phyloP scores from a whole-genome alignment of 2,797 vertebrate genomes.

The Acropternis orthonyx region DNA sequence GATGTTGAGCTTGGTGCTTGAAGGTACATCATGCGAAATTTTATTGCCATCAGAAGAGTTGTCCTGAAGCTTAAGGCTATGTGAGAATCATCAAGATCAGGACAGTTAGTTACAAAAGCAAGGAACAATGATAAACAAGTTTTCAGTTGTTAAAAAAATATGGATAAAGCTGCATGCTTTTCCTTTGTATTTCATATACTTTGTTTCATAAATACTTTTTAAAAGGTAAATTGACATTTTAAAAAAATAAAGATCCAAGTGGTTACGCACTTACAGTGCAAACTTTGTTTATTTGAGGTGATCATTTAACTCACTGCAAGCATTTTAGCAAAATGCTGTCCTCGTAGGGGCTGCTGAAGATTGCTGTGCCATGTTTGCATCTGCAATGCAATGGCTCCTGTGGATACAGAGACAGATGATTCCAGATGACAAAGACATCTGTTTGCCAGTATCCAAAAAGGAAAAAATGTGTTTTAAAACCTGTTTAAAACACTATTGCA shows the following conservation, averaged over 20 bases:
- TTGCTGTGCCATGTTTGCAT: background rate
- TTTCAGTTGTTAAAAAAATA: background rate
- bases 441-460: background rate
- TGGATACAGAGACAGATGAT: background rate
- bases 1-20: background rate
- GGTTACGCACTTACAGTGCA: background rate
- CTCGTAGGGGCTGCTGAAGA: background rate
- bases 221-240: background rate
- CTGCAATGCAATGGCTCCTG: background rate
- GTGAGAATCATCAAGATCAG: background rate
- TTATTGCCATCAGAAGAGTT: background rate
- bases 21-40: background rate
- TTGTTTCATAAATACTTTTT: background rate
- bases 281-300: background rate
- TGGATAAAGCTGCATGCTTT: background rate
- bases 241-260: background rate
- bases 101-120: background rate
- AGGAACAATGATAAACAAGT: background rate
- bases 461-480: slow-evolving; percentile 3
- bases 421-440: background rate
- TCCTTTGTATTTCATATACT: background rate
- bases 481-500: background rate
- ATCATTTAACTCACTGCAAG: background rate
- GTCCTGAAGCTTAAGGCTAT: background rate
- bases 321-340: background rate